Conservation (phyloP, 2,113 vertebrate species). For the Rhinopomastus cyanomelas region DNA sequence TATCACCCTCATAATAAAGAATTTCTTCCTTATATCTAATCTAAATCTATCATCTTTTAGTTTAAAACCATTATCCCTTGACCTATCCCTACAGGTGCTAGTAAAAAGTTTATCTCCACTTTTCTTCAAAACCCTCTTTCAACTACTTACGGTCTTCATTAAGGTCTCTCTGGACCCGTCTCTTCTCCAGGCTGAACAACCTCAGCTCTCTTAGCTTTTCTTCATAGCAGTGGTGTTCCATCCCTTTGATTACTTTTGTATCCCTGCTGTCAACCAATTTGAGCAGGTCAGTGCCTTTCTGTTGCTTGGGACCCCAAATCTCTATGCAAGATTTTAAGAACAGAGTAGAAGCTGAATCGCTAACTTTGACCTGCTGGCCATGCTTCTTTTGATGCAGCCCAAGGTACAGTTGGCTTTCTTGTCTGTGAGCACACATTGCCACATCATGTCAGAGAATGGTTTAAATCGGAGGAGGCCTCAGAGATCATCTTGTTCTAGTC, state of each 20-base stretch:
- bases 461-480: no score
- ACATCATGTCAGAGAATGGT: background rate
- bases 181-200: background rate
- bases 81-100: background rate
- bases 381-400: background rate
- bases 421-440: rapidly evolving
- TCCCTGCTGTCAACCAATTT: background rate
- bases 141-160: no score
- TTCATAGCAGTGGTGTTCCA: no score
- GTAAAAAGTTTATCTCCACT: background rate
- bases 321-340: background rate
- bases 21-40: background rate
- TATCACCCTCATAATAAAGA: background rate
- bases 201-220: background rate
- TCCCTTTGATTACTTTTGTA: background rate
- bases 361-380: background rate
- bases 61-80: background rate
- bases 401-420: background rate
- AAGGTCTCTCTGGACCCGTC: background rate
- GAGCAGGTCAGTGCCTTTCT: background rate
- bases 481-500: no score
- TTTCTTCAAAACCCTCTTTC: background rate
- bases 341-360: background rate
- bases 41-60: background rate
- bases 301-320: background rate